phyloP scores from a whole-genome alignment of 2,797 vertebrate species.

The Phoebastria nigripes region DNA sequence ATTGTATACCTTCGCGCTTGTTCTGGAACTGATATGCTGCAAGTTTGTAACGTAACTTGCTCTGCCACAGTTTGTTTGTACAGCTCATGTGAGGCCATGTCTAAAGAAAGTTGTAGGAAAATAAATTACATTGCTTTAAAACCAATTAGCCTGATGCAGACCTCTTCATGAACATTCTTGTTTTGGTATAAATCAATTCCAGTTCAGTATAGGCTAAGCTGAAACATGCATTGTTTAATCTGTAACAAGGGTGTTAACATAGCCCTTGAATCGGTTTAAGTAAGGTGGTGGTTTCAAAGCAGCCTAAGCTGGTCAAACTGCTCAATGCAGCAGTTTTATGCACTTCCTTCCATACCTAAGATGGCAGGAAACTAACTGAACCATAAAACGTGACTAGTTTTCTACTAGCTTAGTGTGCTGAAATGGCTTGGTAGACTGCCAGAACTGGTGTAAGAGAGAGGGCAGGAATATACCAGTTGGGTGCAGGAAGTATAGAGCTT shows the following conservation, averaged over 20 bases:
- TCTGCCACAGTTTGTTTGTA: not conserved
- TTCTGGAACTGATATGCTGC: not conserved
- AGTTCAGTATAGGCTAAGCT: not conserved
- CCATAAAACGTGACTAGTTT: not conserved
- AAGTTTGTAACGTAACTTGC: not conserved
- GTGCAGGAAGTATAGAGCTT: not conserved
- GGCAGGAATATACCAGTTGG: not conserved
- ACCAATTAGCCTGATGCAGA: not conserved
- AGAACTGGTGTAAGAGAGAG: not conserved
- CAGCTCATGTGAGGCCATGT: not conserved
- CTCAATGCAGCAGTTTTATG: slow-evolving; percentile 2
- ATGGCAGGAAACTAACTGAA: slow-evolving; percentile 25
- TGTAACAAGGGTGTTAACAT: not conserved
- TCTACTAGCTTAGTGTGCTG: slow-evolving; percentile 2
- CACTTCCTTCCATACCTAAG: slow-evolving; percentile 10
- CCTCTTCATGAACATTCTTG: not conserved
- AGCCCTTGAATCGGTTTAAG: not conserved
- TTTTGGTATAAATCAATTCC: slow-evolving; percentile 2
- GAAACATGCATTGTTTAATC: not conserved
- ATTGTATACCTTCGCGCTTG: not conserved
- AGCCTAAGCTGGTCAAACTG: slow-evolving; percentile 3
- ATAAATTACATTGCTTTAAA: not conserved
- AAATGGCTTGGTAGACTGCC: slow-evolving; percentile 8
- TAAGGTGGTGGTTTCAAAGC: slow-evolving; percentile 13
- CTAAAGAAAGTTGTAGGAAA: not conserved